phyloP scores from a whole-genome alignment of 2,113 vertebrate genomes.

The Mesocricetus auratus region DNA sequence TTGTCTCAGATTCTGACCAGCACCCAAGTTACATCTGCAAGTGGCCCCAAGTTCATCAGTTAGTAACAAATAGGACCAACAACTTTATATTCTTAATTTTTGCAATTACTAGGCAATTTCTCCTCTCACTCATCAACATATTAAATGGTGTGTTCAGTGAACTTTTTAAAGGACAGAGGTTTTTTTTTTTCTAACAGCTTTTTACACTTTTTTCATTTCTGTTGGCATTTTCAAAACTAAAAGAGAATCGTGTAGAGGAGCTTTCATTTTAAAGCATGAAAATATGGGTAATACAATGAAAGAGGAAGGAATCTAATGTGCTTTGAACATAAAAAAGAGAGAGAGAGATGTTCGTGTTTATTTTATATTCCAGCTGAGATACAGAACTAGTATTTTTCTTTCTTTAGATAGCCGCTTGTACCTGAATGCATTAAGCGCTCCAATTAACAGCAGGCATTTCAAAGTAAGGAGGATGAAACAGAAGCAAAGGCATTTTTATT shows the following conservation, averaged over 20 bases:
- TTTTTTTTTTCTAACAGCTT: constrained; percentile 44
- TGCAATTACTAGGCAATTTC: constrained; percentile 45
- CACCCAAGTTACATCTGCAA: not conserved
- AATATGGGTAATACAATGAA: constrained; percentile 37
- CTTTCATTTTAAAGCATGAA: constrained; percentile 55
- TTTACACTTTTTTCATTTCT: constrained; percentile 43
- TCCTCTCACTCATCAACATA: constrained; percentile 47
- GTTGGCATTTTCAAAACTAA: constrained; percentile 47
- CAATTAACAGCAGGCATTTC: constrained; percentile 65
- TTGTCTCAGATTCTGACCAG: not conserved
- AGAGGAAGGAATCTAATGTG: constrained; percentile 39
- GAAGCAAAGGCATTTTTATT: constrained; percentile 53
- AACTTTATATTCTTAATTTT: constrained; percentile 17
- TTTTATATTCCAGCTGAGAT: constrained; percentile 64
- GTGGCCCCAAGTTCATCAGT: not conserved
- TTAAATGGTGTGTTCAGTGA: constrained; percentile 1
- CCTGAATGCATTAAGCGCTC: constrained; percentile 44
- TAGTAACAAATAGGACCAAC: not conserved
- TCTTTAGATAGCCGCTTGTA: constrained; percentile 39
- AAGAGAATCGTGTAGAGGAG: constrained; percentile 15
- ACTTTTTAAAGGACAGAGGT: constrained; percentile 64
- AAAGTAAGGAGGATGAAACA: constrained; percentile 63
- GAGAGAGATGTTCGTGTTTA: constrained; percentile 55
- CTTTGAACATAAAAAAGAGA: constrained; percentile 48
- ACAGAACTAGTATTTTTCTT: not conserved